phyloP scores from a whole-genome alignment of 2,888 invertebrate genomes.

The Sceliomorpha sp. region DNA sequence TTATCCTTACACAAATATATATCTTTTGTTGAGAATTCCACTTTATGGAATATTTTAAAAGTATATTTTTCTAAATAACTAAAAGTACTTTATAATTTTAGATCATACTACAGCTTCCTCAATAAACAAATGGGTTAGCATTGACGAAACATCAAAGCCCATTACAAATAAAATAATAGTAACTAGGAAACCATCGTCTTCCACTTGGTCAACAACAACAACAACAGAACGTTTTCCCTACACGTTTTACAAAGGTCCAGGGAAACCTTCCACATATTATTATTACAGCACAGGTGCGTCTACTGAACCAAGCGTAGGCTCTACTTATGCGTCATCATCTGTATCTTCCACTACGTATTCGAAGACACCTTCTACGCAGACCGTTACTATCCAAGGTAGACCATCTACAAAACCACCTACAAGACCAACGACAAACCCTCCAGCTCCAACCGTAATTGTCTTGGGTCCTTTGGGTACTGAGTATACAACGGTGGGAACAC shows the following conservation, averaged over 20 bases:
- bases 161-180: slow-evolving; percentile 65
- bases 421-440: slow-evolving; percentile 78
- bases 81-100: no score
- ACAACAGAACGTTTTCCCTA: slow-evolving; percentile 68
- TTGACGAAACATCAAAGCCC: slow-evolving; percentile 74
- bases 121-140: slow-evolving; percentile 72
- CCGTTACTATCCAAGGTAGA: slow-evolving; percentile 54
- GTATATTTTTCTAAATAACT: no score
- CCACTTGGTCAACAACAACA: slow-evolving; percentile 54
- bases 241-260: slow-evolving; percentile 67
- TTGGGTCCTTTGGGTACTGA: slow-evolving; percentile 80
- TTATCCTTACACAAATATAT: no score
- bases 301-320: slow-evolving; percentile 51
- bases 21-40: no score
- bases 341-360: slow-evolving; percentile 34
- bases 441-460: slow-evolving; percentile 84
- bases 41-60: no score
- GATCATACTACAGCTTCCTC: slow-evolving; percentile 60
- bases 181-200: slow-evolving; percentile 56
- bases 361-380: slow-evolving; percentile 52
- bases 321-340: slow-evolving; percentile 36
- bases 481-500: slow-evolving; percentile 71
- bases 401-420: no score
- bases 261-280: slow-evolving; percentile 70
- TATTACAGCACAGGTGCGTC: slow-evolving; percentile 67